Conservation (phyloP, 2,888 invertebrate genomes). For the Nomada lathburiana region DNA sequence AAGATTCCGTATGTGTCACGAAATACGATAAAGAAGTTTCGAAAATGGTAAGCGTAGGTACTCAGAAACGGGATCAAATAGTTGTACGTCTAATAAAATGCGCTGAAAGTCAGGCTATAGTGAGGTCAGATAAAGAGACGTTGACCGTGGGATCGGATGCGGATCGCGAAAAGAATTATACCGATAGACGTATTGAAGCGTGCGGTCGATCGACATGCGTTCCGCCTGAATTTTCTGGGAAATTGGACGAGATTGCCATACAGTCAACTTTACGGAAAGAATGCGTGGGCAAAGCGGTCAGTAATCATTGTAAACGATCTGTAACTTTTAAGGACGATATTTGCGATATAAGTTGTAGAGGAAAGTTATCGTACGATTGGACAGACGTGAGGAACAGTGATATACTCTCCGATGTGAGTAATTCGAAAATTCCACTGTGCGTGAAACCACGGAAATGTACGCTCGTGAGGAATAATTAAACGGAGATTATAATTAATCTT, state of each 20-base stretch:
- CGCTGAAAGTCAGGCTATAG: conserved; percentile 10
- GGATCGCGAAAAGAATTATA: not conserved
- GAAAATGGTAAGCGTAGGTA: conserved; percentile 39
- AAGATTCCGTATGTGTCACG: conserved; percentile 4
- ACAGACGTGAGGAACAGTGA: conserved; percentile 32
- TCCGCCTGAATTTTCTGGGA: conserved; percentile 1
- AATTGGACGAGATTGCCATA: not conserved
- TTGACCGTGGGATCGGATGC: not conserved
- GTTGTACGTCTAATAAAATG: conserved; percentile 58
- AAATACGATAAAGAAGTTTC: not conserved
- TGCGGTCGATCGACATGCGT: conserved; percentile 31
- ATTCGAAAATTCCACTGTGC: conserved; percentile 34
- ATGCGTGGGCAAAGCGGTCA: not conserved
- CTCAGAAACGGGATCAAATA: conserved; percentile 64
- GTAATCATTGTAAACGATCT: not conserved
- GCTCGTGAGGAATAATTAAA: conserved; percentile 5
- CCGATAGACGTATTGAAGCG: conserved; percentile 13
- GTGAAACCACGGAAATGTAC: conserved; percentile 14
- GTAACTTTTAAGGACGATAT: not conserved
- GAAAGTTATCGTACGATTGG: conserved; percentile 35
- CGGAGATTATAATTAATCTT: not conserved
- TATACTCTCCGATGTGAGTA: not conserved
- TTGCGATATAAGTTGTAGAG: conserved; percentile 37
- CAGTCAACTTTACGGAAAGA: not conserved
- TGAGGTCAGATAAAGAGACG: conserved; percentile 48